These are phyloP conservation scores for Notolepis coatsorum DNA, from an alignment of 2,797 vertebrate species.

Conservation along the genomic window DNA sequence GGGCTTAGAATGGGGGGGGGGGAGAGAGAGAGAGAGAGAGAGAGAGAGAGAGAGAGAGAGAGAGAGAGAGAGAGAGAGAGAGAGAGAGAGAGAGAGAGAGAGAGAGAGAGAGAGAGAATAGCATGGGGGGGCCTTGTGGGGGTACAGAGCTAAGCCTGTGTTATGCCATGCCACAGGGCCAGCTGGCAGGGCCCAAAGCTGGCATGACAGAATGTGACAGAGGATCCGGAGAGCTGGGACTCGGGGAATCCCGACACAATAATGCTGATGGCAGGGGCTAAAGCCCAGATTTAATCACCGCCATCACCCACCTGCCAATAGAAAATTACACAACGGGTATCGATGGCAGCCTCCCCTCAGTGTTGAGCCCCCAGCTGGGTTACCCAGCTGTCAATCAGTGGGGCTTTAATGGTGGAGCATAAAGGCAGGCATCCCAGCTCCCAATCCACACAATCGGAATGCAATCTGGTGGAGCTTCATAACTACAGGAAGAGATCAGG, in stretches of 20 bases:
- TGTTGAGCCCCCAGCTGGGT: slow-evolving; percentile 65
- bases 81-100: not conserved
- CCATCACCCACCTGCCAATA: slow-evolving; percentile 84
- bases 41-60: slow-evolving; percentile 26
- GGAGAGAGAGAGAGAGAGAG: slow-evolving; percentile 28
- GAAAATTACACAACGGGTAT: slow-evolving; percentile 79
- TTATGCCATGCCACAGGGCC: slow-evolving; percentile 71
- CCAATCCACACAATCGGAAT: slow-evolving; percentile 15
- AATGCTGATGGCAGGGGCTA: slow-evolving; percentile 79
- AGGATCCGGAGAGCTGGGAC: slow-evolving; percentile 79
- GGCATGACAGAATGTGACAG: slow-evolving; percentile 86
- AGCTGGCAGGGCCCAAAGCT: slow-evolving; percentile 80
- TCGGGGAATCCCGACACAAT: slow-evolving; percentile 85
- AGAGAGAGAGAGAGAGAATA: slow-evolving; percentile 14
- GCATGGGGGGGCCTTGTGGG: slow-evolving; percentile 44
- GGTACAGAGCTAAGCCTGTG: slow-evolving; percentile 62
- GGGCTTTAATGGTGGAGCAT: slow-evolving; percentile 38
- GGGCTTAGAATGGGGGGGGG: slow-evolving; percentile 44
- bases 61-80: slow-evolving; percentile 3
- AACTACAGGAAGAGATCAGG: slow-evolving; percentile 14
- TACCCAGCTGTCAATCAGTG: slow-evolving; percentile 68
- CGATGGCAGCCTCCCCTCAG: slow-evolving; percentile 67
- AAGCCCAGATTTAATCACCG: slow-evolving; percentile 84
- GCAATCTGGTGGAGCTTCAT: slow-evolving; percentile 7
- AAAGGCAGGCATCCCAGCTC: slow-evolving; percentile 3